Conservation (phyloP, 1,140 invertebrate genomes). For the Arctopsyche grandis region DNA sequence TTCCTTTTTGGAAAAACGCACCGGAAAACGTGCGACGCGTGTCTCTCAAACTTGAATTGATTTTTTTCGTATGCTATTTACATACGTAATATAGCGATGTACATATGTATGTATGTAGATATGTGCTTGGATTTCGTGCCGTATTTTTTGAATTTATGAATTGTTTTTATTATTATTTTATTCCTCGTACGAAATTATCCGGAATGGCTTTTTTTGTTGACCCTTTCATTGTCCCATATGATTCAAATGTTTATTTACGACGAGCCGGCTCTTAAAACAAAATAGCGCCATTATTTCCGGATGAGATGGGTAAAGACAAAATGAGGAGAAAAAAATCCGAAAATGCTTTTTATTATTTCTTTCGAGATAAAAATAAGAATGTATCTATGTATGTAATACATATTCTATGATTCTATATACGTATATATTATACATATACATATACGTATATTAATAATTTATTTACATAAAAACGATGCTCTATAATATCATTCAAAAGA, state of each 20-base stretch:
- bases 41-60: slow-evolving; percentile 15
- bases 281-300: neutral
- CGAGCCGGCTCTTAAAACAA: slow-evolving; percentile 12
- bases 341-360: neutral
- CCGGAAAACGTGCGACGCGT: neutral
- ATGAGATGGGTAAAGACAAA: neutral
- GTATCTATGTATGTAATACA: too few relatives aligned
- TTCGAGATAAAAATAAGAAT: too few relatives aligned
- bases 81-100: neutral
- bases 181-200: too few relatives aligned
- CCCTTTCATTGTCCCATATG: slow-evolving; percentile 22
- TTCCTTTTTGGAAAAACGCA: neutral
- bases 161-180: neutral
- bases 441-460: too few relatives aligned
- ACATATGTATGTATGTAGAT: too few relatives aligned
- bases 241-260: slow-evolving; percentile 24
- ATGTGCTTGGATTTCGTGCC: too few relatives aligned
- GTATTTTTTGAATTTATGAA: too few relatives aligned
- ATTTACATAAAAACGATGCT: too few relatives aligned
- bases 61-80: neutral
- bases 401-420: too few relatives aligned
- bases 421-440: too few relatives aligned
- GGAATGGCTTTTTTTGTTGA: neutral
- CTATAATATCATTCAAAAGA: too few relatives aligned
- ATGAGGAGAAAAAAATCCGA: neutral